Base-by-base conservation (phyloP, 2,888 invertebrate genomes). In the Syrphus vitripennis region DNA sequence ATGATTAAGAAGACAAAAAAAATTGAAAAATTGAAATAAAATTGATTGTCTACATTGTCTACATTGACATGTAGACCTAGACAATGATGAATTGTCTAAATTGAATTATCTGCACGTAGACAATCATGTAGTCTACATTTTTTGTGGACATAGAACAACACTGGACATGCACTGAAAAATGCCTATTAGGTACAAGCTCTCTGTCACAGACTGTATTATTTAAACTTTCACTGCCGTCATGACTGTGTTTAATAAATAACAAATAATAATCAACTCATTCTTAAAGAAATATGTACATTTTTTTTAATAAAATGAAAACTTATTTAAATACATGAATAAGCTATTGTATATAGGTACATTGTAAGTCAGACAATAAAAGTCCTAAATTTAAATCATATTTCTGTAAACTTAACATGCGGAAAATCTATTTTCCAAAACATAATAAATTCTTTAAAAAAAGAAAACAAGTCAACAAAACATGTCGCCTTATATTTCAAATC, bases 381-480 rank as follows among this genome's bases (percentile, higher is more conserved):
- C 37, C 14, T 1, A 21, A 37, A 59, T 37, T 59, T 59, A 59
- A 59, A 59, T 59, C 37, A 59, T 37, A 59, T 37, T 59, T 37
- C 21, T 37, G 0, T 12, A 24, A 37, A 59, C 37, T n/a, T 21
- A 59, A 37, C 59, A 42, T 63, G 63, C 10, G 63, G 63, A 63
- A 42, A 42, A 42, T 26, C 24, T 42, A 61, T 63, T 16, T 63
- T 63, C 14, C 14, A 26, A 42, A 42, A 10, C n/a, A 42, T 16
- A 42, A 63, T 42, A 42, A 63, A 63, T 63, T 42, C 26, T 6
- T 63, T 2, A 7, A 42, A 19, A 31, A 42, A 65, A n/a, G n/a
- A n/a, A 29, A 45, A 29, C 4, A 31, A 69, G 37, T 63, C 53
- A 55, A 40, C 63, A 63, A 53, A 80, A 74, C 53, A 75, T 42